Evolutionary conservation across 2,888 invertebrate species (phyloP).

Genomic region (Polietes domitor): DNA sequence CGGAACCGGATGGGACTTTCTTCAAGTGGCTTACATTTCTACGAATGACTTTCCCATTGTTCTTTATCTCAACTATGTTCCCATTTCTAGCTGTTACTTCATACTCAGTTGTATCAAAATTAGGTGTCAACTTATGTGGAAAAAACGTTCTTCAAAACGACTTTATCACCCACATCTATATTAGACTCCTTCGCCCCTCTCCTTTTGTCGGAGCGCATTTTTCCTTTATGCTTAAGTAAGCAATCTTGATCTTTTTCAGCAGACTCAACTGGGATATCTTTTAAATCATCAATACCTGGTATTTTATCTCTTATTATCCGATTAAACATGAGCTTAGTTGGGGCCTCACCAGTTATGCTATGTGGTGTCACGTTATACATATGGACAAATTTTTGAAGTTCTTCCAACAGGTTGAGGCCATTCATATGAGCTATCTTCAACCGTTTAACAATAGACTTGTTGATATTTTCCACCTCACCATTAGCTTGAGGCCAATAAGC

Average conservation of each 20-base stretch:
- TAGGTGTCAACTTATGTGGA: conserved; percentile 63
- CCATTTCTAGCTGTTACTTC: conserved; percentile 52
- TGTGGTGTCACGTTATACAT: conserved; percentile 51
- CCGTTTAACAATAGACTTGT: conserved; percentile 58
- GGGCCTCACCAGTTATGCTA: conserved; percentile 61
- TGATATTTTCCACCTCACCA: conserved; percentile 36
- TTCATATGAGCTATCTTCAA: conserved; percentile 59
- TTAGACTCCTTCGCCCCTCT: conserved; percentile 55
- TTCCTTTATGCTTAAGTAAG: conserved; percentile 63
- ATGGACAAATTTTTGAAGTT: conserved; percentile 64
- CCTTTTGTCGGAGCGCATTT: conserved; percentile 52
- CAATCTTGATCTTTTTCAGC: conserved; percentile 60
- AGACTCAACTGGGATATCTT: conserved; percentile 49
- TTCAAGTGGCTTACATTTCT: conserved; percentile 53
- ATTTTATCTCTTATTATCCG: conserved; percentile 45
- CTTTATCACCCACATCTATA: conserved; percentile 49
- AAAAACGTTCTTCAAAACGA: conserved; percentile 61
- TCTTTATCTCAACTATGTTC: conserved; percentile 50
- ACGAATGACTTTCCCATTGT: conserved; percentile 39
- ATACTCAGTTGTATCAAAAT: conserved; percentile 62
- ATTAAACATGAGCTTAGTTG: conserved; percentile 62
- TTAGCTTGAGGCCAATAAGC: conserved; percentile 65
- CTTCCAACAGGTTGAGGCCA: conserved; percentile 54
- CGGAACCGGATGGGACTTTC: conserved; percentile 49
- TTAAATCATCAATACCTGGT: conserved; percentile 49